phyloP scores from a whole-genome alignment of 1,140 invertebrate genomes.

The Drosophila sproati region DNA sequence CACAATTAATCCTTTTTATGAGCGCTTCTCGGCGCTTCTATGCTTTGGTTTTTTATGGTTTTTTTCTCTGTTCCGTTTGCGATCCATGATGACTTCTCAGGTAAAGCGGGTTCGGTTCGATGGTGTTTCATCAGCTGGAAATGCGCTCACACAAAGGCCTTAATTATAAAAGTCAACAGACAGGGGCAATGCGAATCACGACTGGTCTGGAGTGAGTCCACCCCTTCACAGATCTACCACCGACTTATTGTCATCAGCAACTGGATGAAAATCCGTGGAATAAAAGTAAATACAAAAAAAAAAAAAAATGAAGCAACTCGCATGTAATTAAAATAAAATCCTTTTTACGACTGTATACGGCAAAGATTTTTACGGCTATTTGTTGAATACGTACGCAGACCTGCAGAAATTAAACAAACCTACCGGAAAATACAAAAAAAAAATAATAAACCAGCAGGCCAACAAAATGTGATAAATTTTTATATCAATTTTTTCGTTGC shows the following conservation, averaged over 20 bases:
- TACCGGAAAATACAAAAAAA: constrained; percentile 49
- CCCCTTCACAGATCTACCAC: constrained; percentile 19
- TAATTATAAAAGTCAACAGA: constrained; percentile 81
- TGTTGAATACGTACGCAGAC: constrained; percentile 50
- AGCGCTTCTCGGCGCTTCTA: constrained; percentile 18
- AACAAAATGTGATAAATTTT: constrained; percentile 54
- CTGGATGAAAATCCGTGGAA: constrained; percentile 52
- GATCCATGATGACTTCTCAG: constrained; percentile 5
- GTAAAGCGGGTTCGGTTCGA: constrained; percentile 6
- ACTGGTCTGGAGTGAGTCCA: background rate
- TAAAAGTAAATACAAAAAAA: constrained; percentile 4
- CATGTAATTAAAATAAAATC: constrained; percentile 81
- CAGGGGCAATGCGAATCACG: background rate
- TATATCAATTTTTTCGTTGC: constrained; percentile 43
- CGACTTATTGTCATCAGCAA: constrained; percentile 65
- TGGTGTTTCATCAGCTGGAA: constrained; percentile 69
- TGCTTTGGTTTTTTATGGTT: constrained; percentile 3
- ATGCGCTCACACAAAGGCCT: constrained; percentile 73
- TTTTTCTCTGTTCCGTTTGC: constrained; percentile 1
- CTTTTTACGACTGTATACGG: constrained; percentile 70
- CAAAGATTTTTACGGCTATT: constrained; percentile 78
- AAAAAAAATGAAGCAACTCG: constrained; percentile 67
- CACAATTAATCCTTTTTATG: constrained; percentile 81
- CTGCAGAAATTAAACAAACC: constrained; percentile 69
- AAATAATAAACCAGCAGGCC: background rate